Evolutionary conservation across 2,113 vertebrate species (phyloP).

Genomic region (Andinoacara biseriatus): DNA sequence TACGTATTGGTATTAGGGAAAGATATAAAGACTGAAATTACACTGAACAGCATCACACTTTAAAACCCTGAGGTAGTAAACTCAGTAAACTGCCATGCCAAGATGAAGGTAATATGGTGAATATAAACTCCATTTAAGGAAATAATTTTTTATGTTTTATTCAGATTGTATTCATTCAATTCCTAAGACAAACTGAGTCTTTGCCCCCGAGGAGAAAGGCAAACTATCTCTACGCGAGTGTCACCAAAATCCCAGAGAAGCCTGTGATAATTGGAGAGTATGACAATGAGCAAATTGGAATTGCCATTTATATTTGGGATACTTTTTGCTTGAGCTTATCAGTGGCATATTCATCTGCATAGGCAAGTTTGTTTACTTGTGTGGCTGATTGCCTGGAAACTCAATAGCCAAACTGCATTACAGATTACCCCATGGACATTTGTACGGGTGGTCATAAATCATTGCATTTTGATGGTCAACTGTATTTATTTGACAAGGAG

Average conservation of each 20-base stretch:
- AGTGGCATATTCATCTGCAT: not conserved
- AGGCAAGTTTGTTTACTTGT: not conserved
- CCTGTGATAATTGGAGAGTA: conserved; percentile 5
- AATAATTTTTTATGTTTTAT: not conserved
- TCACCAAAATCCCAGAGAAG: conserved; percentile 7
- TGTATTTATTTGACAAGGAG: not conserved
- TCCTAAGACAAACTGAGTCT: not conserved
- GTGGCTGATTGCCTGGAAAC: not conserved
- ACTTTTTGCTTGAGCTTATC: not conserved
- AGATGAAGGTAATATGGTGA: not conserved
- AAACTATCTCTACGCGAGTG: not conserved
- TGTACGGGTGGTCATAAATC: conserved; percentile 2
- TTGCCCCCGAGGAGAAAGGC: not conserved
- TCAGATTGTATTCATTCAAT: not conserved
- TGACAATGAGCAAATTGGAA: not conserved
- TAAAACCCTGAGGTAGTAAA: not conserved
- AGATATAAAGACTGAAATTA: not conserved
- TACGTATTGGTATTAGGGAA: not conserved
- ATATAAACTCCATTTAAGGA: not conserved
- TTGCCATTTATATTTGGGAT: conserved; percentile 2
- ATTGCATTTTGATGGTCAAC: not conserved
- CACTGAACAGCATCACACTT: not conserved
- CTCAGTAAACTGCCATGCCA: not conserved
- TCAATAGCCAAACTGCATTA: not conserved
- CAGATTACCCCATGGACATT: not conserved